Percentiles rank a stretch among this genome's conserved stretches.
phyloP scores from a whole-genome alignment of 2,113 vertebrate genomes.

The Hyla sarda region DNA sequence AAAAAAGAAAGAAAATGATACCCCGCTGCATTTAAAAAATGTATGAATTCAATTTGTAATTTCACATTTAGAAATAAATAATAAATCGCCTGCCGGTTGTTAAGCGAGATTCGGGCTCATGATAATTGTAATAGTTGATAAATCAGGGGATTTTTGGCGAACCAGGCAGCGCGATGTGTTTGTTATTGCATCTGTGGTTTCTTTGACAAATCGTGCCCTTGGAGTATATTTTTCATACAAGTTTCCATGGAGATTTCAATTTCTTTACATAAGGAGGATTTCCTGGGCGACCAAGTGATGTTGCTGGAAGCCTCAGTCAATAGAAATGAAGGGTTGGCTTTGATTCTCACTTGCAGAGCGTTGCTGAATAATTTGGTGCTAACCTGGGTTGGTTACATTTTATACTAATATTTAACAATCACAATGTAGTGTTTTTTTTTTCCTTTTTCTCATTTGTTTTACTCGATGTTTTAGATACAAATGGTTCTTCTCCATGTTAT shows the following conservation, averaged over 20 bases:
- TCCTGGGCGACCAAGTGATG: constrained; percentile 40
- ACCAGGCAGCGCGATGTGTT: constrained; percentile 35
- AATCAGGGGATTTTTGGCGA: constrained; percentile 46
- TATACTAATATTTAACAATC: constrained; percentile 37
- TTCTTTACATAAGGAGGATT: constrained; percentile 52
- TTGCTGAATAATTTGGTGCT: constrained; percentile 44
- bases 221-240: constrained; percentile 55
- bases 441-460: no score
- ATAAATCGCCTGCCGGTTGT: constrained; percentile 51
- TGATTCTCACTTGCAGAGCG: constrained; percentile 31
- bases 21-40: constrained; percentile 35
- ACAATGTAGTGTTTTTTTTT: background rate
- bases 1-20: constrained; percentile 15
- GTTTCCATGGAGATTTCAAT: constrained; percentile 58
- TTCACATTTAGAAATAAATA: constrained; percentile 48
- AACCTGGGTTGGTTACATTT: constrained; percentile 33
- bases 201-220: constrained; percentile 54
- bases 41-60: constrained; percentile 54
- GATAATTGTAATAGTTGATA: constrained; percentile 54
- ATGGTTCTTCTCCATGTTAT: no score
- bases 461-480: no score
- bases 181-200: constrained; percentile 53
- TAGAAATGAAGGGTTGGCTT: constrained; percentile 50
- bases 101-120: constrained; percentile 28
- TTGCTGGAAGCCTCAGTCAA: constrained; percentile 56